Conservation (phyloP, 2,797 vertebrate species). For the Psittacula echo region DNA sequence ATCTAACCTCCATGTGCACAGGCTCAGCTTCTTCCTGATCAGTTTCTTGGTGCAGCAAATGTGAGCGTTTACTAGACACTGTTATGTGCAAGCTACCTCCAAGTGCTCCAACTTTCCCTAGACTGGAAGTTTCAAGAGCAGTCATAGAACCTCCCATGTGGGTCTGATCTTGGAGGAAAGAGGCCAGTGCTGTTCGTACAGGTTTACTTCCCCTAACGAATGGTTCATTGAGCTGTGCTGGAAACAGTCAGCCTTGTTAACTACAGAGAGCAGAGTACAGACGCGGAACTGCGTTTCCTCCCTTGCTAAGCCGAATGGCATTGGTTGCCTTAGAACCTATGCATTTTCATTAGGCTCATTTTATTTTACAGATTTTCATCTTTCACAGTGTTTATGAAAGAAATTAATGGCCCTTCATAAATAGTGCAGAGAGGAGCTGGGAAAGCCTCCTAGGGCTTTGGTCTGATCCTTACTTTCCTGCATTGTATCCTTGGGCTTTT, state of each 20-base stretch:
- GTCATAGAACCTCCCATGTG: neutral
- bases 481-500: neutral
- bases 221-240: slow-evolving; percentile 39
- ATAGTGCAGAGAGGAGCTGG: neutral
- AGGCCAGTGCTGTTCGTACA: neutral
- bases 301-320: neutral
- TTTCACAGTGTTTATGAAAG: slow-evolving; percentile 52
- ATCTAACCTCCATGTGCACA: neutral
- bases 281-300: slow-evolving; percentile 13
- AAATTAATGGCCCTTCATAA: slow-evolving; percentile 39
- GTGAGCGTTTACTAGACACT: neutral
- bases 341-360: slow-evolving; percentile 59
- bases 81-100: neutral
- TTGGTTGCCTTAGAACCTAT: slow-evolving; percentile 45
- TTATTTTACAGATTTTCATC: slow-evolving; percentile 52
- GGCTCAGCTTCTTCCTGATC: neutral
- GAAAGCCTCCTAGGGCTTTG: slow-evolving; percentile 5
- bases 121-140: neutral
- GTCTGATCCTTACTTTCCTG: neutral
- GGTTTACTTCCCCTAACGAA: slow-evolving; percentile 30
- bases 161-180: slow-evolving; percentile 35
- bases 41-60: neutral
- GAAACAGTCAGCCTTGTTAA: slow-evolving; percentile 48
- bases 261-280: neutral
- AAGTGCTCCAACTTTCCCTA: neutral